A percentile compares a stretch with the other conserved stretches of the same genome.
These are phyloP conservation scores for Cyclargus thomasi DNA, from an alignment of 1,140 invertebrate genomes.

Conservation along the genomic window DNA sequence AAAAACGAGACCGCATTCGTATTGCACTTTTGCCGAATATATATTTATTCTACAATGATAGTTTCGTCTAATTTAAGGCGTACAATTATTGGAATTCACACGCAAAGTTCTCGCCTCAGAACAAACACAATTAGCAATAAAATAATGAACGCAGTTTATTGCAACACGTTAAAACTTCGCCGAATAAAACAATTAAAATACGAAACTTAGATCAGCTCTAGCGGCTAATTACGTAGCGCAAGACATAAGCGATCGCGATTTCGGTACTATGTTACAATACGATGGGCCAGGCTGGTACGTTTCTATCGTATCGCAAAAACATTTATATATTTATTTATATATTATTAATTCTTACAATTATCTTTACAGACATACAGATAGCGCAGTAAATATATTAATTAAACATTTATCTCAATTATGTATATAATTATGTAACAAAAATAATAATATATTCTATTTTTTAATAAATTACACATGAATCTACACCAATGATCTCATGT, in stretches of 20 bases:
- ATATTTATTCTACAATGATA: neutral
- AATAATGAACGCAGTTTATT: slow-evolving; percentile 30
- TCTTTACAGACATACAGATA: too few species aligned
- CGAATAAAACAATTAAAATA: slow-evolving; percentile 42
- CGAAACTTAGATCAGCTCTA: slow-evolving; percentile 38
- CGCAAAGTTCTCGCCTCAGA: slow-evolving; percentile 5
- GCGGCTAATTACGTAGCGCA: slow-evolving; percentile 27
- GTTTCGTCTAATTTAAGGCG: neutral
- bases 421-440: too few species aligned
- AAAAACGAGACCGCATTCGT: neutral
- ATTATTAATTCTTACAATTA: too few species aligned
- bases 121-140: slow-evolving; percentile 30
- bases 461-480: too few species aligned
- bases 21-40: neutral
- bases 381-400: too few species aligned
- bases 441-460: too few species aligned
- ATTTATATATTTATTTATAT: too few species aligned
- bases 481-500: too few species aligned
- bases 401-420: too few species aligned
- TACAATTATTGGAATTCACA: neutral
- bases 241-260: slow-evolving; percentile 12
- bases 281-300: too few species aligned
- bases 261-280: too few species aligned
- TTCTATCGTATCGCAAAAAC: too few species aligned
- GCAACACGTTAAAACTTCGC: slow-evolving; percentile 28